phyloP scores from a whole-genome alignment of 2,797 vertebrate species.

The Enteromius unitaeniatus region DNA sequence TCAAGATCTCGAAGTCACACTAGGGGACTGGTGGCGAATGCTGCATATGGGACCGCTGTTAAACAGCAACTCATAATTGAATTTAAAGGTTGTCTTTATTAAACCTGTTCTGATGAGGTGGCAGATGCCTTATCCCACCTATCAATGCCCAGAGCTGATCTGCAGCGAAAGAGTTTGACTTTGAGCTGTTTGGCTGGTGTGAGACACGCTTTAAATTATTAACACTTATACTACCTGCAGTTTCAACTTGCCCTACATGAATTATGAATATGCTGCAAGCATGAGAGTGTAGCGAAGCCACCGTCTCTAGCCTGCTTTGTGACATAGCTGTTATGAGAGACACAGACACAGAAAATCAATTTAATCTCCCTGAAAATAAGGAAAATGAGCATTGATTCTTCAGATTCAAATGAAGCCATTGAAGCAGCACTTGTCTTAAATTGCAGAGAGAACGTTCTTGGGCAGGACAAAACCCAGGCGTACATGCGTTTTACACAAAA shows the following conservation, averaged over 20 bases:
- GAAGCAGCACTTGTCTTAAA: slow-evolving; percentile 38
- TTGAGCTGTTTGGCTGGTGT: slow-evolving; percentile 68
- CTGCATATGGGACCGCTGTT: slow-evolving; percentile 60
- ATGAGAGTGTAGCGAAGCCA: slow-evolving; percentile 24
- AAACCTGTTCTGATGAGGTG: slow-evolving; percentile 70
- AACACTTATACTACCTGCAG: slow-evolving; percentile 72
- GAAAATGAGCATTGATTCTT: slow-evolving; percentile 25
- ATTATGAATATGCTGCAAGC: slow-evolving; percentile 39
- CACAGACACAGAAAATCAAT: slow-evolving; percentile 37
- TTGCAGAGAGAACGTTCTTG: slow-evolving; percentile 13
- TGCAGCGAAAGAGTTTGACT: slow-evolving; percentile 66
- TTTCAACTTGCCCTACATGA: slow-evolving; percentile 57
- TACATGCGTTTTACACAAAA: slow-evolving; percentile 22
- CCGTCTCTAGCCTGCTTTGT: background rate
- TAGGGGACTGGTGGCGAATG: slow-evolving; percentile 59
- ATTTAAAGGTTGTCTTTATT: slow-evolving; percentile 72
- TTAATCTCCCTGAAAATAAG: slow-evolving; percentile 30
- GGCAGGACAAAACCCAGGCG: slow-evolving; percentile 13
- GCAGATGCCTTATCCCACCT: slow-evolving; percentile 56
- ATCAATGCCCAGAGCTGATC: slow-evolving; percentile 58
- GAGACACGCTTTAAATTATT: slow-evolving; percentile 75
- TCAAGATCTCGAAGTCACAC: slow-evolving; percentile 65
- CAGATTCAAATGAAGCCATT: slow-evolving; percentile 35
- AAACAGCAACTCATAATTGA: slow-evolving; percentile 61
- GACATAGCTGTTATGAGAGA: slow-evolving; percentile 36